A percentile compares a stretch with the other conserved stretches of the same genome.
Evolutionary conservation across 2,888 invertebrate genomes (phyloP).

Genomic region (Drosophila helvetica): DNA sequence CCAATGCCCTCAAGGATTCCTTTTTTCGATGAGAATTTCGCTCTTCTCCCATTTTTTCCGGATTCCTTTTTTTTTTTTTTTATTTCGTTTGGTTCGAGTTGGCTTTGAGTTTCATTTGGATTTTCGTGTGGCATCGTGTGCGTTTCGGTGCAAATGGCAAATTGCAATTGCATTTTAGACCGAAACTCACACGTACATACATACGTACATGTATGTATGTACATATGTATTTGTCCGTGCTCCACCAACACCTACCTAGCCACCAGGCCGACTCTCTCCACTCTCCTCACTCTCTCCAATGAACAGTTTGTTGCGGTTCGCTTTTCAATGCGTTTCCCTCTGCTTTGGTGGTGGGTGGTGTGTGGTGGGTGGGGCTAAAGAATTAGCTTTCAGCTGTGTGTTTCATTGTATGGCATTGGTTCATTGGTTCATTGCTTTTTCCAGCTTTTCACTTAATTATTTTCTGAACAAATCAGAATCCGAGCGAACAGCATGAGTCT

Average conservation of each 20-base stretch:
- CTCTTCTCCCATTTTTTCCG: not conserved
- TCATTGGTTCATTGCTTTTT: not conserved
- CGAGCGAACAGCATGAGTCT: not conserved
- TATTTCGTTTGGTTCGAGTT: conserved; percentile 16
- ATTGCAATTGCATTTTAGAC: conserved; percentile 69
- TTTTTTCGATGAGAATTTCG: not conserved
- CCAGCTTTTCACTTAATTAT: conserved; percentile 62
- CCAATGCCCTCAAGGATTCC: conserved; percentile 32
- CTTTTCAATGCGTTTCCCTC: conserved; percentile 42
- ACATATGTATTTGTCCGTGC: no score
- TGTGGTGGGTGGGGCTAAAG: not conserved
- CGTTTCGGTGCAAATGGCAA: conserved; percentile 40
- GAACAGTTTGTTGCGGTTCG: conserved; percentile 76
- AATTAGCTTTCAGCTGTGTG: conserved; percentile 16
- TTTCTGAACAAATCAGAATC: conserved; percentile 47
- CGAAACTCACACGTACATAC: conserved; percentile 23
- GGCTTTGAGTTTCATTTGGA: conserved; percentile 41
- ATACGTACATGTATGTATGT: no score
- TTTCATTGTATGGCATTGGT: not conserved
- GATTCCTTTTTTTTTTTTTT: conserved; percentile 5
- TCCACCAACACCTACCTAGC: no score
- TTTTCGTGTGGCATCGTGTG: conserved; percentile 31
- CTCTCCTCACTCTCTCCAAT: conserved; percentile 2
- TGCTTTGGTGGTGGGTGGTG: conserved; percentile 19
- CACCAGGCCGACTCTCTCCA: not conserved